These are phyloP conservation scores for Schlechtendalia chinensis DNA, from an alignment of 1,140 invertebrate genomes.

Conservation along the genomic window DNA sequence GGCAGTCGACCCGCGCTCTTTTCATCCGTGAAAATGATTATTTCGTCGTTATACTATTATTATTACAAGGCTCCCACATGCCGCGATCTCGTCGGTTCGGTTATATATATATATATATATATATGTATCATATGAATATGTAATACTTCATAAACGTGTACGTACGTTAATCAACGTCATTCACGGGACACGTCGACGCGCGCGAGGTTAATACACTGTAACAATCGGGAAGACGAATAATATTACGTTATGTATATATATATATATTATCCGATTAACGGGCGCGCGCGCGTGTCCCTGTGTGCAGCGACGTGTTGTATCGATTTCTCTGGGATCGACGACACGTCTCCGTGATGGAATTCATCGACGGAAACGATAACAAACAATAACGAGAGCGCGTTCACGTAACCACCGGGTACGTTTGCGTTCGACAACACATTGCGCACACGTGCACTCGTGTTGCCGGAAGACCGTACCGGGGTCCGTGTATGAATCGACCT, in stretches of 20 bases:
- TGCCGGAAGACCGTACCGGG: neutral
- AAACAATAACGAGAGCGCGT: too few relatives aligned
- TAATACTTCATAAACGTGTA: neutral
- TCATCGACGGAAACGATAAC: too few relatives aligned
- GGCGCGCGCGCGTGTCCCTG: neutral
- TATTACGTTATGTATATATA: too few relatives aligned
- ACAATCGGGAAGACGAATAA: neutral
- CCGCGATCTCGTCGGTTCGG: neutral
- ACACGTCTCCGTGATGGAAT: neutral
- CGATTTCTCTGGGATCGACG: too few relatives aligned
- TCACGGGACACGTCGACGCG: neutral
- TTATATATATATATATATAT: neutral
- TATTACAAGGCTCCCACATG: slow-evolving; percentile 27
- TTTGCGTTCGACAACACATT: neutral
- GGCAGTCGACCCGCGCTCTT: neutral
- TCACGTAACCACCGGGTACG: too few relatives aligned
- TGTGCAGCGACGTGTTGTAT: neutral
- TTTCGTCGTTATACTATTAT: neutral
- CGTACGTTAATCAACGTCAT: neutral
- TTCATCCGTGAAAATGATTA: neutral
- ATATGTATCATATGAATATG: too few relatives aligned
- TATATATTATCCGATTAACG: neutral
- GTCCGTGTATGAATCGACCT: neutral
- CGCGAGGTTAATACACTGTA: slow-evolving; percentile 4
- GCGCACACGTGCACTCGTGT: neutral